These are phyloP conservation scores for Dusona sp. DNA, from an alignment of 2,888 invertebrate genomes.

Conservation along the genomic window DNA sequence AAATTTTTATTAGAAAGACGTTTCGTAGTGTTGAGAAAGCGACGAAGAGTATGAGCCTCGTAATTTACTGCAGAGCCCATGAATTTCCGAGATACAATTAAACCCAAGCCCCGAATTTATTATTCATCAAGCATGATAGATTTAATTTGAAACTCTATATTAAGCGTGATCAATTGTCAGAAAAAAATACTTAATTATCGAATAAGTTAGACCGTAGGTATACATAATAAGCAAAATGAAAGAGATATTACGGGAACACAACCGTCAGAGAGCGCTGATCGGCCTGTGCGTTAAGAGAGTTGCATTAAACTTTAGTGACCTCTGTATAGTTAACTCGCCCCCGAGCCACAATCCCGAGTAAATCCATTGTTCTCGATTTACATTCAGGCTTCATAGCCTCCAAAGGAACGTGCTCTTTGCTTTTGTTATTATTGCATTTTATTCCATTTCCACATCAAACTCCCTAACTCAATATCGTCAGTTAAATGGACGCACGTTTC, in stretches of 20 bases:
- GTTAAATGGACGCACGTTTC: slow-evolving; percentile 9
- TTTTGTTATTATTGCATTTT: slow-evolving; percentile 40
- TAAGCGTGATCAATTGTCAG: not conserved
- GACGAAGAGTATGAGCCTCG: slow-evolving; percentile 18
- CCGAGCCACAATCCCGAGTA: slow-evolving; percentile 50
- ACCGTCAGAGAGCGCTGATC: slow-evolving; percentile 13
- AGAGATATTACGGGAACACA: not conserved
- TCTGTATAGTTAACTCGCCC: slow-evolving; percentile 12
- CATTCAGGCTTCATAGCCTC: slow-evolving; percentile 33
- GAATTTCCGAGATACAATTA: slow-evolving; percentile 55
- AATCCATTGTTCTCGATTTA: slow-evolving; percentile 62
- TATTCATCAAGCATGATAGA: slow-evolving; percentile 36
- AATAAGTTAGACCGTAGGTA: slow-evolving; percentile 31
- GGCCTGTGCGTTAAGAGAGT: not conserved
- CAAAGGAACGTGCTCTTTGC: slow-evolving; percentile 32
- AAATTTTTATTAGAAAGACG: slow-evolving; percentile 35
- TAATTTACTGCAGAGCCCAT: slow-evolving; percentile 27
- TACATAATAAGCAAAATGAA: not conserved
- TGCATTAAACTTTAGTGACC: slow-evolving; percentile 9
- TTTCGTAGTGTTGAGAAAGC: slow-evolving; percentile 5
- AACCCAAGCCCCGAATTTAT: slow-evolving; percentile 34
- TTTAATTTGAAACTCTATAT: slow-evolving; percentile 52
- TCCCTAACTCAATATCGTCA: slow-evolving; percentile 52
- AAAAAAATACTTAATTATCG: slow-evolving; percentile 51
- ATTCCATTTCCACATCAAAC: slow-evolving; percentile 36